These are phyloP conservation scores for Hydrophis major DNA, from an alignment of 2,797 vertebrate species.

Conservation along the genomic window DNA sequence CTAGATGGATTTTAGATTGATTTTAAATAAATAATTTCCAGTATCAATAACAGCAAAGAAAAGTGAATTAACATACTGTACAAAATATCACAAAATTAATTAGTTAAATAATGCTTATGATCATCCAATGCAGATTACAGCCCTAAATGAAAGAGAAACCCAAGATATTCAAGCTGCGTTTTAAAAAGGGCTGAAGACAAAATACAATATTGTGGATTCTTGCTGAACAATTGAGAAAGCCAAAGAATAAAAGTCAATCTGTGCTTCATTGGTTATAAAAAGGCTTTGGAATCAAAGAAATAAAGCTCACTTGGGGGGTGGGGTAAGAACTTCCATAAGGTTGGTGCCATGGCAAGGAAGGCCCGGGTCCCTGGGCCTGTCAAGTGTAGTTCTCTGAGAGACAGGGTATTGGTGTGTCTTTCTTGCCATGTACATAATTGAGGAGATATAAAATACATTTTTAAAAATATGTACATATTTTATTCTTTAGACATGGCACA, in stretches of 20 bases:
- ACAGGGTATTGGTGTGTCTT: background rate
- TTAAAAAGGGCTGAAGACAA: background rate
- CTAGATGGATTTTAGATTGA: background rate
- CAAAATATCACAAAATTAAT: background rate
- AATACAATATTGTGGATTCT: background rate
- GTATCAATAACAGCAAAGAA: background rate
- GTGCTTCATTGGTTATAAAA: background rate
- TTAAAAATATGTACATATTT: background rate
- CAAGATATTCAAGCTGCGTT: background rate
- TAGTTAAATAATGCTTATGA: background rate
- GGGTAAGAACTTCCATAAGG: background rate
- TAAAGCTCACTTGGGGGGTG: background rate
- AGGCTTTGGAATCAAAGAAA: background rate
- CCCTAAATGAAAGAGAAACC: background rate
- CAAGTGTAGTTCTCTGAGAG: background rate
- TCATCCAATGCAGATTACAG: background rate
- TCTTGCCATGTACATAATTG: background rate
- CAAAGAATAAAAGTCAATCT: background rate
- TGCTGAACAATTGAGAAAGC: background rate
- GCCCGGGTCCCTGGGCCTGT: background rate
- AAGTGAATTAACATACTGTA: background rate
- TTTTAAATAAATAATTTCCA: background rate
- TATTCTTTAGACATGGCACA: background rate
- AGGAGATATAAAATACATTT: background rate
- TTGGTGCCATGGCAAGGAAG: background rate